These are phyloP conservation scores for Neolamprologus hecqui DNA, from an alignment of 2,113 vertebrate genomes.

Conservation along the genomic window DNA sequence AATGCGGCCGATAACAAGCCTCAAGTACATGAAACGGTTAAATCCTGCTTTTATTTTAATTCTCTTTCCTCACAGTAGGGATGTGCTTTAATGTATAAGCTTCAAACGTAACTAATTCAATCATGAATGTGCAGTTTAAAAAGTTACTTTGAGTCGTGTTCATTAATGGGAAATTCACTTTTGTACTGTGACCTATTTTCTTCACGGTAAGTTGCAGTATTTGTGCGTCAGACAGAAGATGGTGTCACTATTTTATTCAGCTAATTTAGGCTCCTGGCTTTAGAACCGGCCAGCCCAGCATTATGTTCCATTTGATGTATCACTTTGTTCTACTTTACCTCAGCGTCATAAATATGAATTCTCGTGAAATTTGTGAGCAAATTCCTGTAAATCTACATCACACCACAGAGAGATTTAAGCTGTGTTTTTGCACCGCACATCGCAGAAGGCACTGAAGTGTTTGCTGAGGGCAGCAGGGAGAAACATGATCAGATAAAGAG, in stretches of 20 bases:
- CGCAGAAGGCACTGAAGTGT: neutral
- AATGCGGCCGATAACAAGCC: neutral
- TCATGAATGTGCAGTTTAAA: neutral
- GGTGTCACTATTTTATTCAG: conserved; percentile 44
- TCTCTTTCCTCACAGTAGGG: neutral
- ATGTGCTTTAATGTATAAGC: conserved; percentile 16
- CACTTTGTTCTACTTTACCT: conserved; percentile 55
- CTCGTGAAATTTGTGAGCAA: conserved; percentile 17
- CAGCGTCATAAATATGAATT: conserved; percentile 31
- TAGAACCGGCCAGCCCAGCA: conserved; percentile 42
- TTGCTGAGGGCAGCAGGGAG: neutral
- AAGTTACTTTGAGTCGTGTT: neutral
- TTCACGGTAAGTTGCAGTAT: conserved; percentile 9
- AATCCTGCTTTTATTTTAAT: conserved; percentile 1
- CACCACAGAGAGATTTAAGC: neutral
- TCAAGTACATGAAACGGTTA: conserved; percentile 12
- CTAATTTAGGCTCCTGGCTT: conserved; percentile 50
- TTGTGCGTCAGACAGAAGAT: conserved; percentile 28
- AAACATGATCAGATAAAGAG: neutral
- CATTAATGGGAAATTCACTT: neutral
- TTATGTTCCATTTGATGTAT: conserved; percentile 39
- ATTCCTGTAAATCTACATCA: neutral
- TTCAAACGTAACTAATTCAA: conserved; percentile 6
- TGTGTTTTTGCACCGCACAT: neutral
- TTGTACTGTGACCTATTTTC: conserved; percentile 41